Conservation (phyloP, 2,888 invertebrate species). For the Hypercompe scribonia region DNA sequence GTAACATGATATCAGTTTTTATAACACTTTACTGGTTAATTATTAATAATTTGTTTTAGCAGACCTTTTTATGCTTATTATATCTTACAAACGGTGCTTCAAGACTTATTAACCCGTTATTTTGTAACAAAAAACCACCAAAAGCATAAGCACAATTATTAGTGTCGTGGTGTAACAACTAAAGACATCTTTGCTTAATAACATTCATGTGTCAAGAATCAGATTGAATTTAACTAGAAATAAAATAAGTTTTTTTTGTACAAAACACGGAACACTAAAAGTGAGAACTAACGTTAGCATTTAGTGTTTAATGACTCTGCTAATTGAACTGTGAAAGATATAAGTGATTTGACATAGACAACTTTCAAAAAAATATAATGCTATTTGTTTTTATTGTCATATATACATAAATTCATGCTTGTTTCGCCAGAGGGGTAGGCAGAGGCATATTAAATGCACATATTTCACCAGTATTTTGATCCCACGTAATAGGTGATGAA, state of each 20-base stretch:
- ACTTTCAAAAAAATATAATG: neutral
- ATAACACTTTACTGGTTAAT: constrained; percentile 6
- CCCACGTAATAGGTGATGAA: too few species aligned
- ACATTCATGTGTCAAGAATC: neutral
- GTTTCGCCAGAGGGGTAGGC: too few species aligned
- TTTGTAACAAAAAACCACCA: constrained; percentile 36
- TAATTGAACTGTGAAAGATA: too few species aligned
- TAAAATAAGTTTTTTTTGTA: neutral
- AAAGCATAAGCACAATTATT: constrained; percentile 7
- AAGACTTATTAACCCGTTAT: constrained; percentile 44
- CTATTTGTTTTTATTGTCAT: too few species aligned
- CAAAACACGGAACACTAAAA: neutral
- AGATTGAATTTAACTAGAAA: neutral
- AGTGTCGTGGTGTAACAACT: neutral
- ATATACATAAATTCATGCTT: too few species aligned
- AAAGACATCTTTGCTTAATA: neutral
- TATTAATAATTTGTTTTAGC: constrained; percentile 17
- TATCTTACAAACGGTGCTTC: constrained; percentile 22
- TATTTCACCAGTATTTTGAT: too few species aligned
- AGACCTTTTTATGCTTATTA: constrained; percentile 30
- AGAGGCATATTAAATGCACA: too few species aligned
- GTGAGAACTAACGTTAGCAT: neutral
- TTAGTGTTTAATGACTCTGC: neutral
- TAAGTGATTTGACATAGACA: neutral
- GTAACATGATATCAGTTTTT: neutral